A percentile compares a stretch with the other conserved stretches of the same genome.
Evolutionary conservation across 2,888 invertebrate genomes (phyloP).

Genomic region (Philhelius pedissequus): DNA sequence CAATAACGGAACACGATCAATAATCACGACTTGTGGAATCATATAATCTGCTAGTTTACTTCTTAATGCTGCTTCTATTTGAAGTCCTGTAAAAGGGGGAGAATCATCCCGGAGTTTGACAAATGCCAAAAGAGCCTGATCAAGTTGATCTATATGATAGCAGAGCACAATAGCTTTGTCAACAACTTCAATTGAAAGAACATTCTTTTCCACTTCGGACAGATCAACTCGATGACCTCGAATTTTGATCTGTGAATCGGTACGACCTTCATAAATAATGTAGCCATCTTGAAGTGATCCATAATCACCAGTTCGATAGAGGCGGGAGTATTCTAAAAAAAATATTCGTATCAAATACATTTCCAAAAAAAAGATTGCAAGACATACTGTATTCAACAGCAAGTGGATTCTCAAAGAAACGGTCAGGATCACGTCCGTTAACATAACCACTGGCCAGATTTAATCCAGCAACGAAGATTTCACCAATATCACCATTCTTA

Average conservation of each 20-base stretch:
- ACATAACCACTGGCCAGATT: slow-evolving; percentile 92
- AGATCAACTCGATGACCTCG: slow-evolving; percentile 92
- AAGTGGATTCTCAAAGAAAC: slow-evolving; percentile 88
- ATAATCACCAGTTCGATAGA: slow-evolving; percentile 92
- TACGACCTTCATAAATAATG: slow-evolving; percentile 89
- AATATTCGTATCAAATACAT: not conserved
- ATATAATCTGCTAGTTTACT: slow-evolving; percentile 86
- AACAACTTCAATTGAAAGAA: slow-evolving; percentile 83
- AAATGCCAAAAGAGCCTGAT: slow-evolving; percentile 87
- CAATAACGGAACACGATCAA: slow-evolving; percentile 88
- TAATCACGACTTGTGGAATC: slow-evolving; percentile 87
- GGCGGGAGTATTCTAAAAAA: slow-evolving; percentile 82
- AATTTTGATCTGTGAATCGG: slow-evolving; percentile 92
- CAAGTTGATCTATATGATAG: slow-evolving; percentile 86
- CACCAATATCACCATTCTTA: slow-evolving; percentile 87
- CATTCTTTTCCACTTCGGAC: slow-evolving; percentile 89
- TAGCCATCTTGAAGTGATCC: slow-evolving; percentile 84
- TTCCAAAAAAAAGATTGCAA: not conserved
- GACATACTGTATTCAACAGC: slow-evolving; percentile 82
- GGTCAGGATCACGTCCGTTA: slow-evolving; percentile 85
- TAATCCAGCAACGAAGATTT: slow-evolving; percentile 89
- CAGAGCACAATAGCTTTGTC: slow-evolving; percentile 90
- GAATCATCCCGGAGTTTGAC: slow-evolving; percentile 80
- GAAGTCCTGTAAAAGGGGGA: slow-evolving; percentile 80
- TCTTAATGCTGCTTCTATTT: slow-evolving; percentile 84